A percentile compares a stretch with the other conserved stretches of the same genome.
These are phyloP conservation scores for Auanema freiburgensis DNA, from an alignment of 2,888 invertebrate genomes.

Conservation along the genomic window DNA sequence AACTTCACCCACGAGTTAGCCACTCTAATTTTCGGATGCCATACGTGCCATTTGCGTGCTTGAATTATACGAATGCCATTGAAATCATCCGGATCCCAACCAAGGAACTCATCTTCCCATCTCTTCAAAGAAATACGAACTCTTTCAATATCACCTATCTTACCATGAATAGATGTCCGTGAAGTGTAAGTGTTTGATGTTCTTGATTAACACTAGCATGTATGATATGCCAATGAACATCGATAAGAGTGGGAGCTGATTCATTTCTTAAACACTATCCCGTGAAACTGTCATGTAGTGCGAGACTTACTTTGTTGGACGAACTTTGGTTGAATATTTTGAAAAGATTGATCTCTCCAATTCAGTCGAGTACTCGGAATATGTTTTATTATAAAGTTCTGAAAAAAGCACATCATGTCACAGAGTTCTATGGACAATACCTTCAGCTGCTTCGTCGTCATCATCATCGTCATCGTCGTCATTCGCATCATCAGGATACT, in stretches of 20 bases:
- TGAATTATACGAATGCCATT: constrained; percentile 51
- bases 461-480: not conserved
- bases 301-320: constrained; percentile 28
- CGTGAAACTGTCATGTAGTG: not conserved
- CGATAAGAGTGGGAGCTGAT: constrained; percentile 18
- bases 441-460: constrained; percentile 4
- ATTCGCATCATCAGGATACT: not conserved
- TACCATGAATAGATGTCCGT: constrained; percentile 62
- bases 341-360: constrained; percentile 32
- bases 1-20: constrained; percentile 48
- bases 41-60: constrained; percentile 57
- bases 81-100: constrained; percentile 57
- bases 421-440: not conserved
- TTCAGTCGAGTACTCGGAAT: constrained; percentile 27
- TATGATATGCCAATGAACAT: constrained; percentile 51
- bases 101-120: constrained; percentile 57
- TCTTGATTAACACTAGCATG: constrained; percentile 53
- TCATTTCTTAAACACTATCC: constrained; percentile 24
- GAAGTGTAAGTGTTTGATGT: constrained; percentile 54
- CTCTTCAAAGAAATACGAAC: constrained; percentile 24
- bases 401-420: too few relatives aligned
- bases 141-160: not conserved
- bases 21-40: constrained; percentile 56
- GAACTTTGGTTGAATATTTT: constrained; percentile 18
- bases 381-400: constrained; percentile 40